A percentile compares a stretch with the other conserved stretches of the same genome.
Evolutionary conservation across 1,140 invertebrate species (phyloP).

Genomic region (Drosophila guanche): DNA sequence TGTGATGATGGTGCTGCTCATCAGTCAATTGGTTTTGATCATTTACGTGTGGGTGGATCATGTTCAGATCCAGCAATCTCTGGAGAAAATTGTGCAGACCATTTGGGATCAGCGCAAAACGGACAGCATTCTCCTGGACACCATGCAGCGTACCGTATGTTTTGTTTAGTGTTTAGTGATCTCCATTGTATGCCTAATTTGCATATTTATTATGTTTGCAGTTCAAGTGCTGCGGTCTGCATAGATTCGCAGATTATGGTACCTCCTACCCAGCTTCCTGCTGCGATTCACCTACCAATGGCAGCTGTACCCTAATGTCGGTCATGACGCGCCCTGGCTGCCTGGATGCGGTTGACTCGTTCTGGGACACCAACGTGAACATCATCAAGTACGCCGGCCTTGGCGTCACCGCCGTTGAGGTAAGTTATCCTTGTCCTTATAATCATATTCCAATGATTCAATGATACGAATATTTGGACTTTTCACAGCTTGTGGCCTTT

Average conservation of each 20-base stretch:
- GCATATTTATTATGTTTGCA: too few relatives aligned
- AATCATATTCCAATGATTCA: background rate
- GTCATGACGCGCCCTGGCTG: conserved; percentile 84
- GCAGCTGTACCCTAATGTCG: conserved; percentile 45
- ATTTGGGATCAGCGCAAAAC: conserved; percentile 62
- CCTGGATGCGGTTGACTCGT: conserved; percentile 68
- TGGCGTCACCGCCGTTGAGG: conserved; percentile 88
- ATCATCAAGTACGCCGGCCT: conserved; percentile 87
- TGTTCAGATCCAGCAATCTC: conserved; percentile 82
- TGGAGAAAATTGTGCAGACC: conserved; percentile 83
- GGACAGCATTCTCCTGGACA: conserved; percentile 51
- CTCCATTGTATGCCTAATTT: too few relatives aligned
- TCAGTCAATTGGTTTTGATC: conserved; percentile 86
- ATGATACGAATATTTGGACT: background rate
- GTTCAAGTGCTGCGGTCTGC: conserved; percentile 87
- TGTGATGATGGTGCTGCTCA: conserved; percentile 86
- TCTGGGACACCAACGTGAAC: conserved; percentile 84
- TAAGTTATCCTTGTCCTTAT: conserved; percentile 62
- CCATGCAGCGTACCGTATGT: conserved; percentile 66
- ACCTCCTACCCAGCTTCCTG: conserved; percentile 82
- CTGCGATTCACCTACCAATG: conserved; percentile 76
- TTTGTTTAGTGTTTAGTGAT: too few relatives aligned
- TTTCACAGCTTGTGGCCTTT: conserved; percentile 67
- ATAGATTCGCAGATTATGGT: conserved; percentile 83
- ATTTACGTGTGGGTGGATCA: conserved; percentile 85